phyloP scores from a whole-genome alignment of 1,140 invertebrate genomes.

The Pseudomyrmex gracilis region DNA sequence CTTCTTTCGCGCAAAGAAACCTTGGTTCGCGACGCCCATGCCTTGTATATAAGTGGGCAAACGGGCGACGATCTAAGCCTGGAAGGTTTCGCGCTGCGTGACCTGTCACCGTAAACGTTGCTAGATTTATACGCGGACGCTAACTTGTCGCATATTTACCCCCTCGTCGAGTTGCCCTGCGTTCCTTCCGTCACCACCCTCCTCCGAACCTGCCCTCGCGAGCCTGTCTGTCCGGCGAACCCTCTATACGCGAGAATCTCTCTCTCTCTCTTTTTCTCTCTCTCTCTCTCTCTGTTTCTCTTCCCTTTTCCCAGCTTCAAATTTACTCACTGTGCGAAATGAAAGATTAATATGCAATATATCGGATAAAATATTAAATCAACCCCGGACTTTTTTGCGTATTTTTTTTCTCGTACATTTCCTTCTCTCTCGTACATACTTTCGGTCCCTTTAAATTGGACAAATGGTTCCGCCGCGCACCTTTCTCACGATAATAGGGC shows the following conservation, averaged over 20 bases:
- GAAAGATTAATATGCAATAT: not conserved
- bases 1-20: constrained; percentile 13
- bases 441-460: not conserved
- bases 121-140: constrained; percentile 85
- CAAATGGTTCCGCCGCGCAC: constrained; percentile 24
- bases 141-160: constrained; percentile 85
- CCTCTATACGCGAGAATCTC: not conserved
- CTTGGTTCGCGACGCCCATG: constrained; percentile 37
- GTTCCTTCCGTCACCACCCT: constrained; percentile 55
- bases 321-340: constrained; percentile 1
- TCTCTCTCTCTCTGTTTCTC: not conserved
- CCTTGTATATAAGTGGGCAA: constrained; percentile 67
- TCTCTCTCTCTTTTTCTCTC: no score
- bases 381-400: not conserved
- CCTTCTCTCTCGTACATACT: not conserved
- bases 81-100: constrained; percentile 80
- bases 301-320: not conserved
- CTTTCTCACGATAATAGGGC: constrained; percentile 69
- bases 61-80: constrained; percentile 74
- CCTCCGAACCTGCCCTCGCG: constrained; percentile 53
- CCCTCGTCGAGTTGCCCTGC: constrained; percentile 53
- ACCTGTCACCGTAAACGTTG: constrained; percentile 84
- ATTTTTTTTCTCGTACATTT: not conserved
- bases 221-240: constrained; percentile 32
- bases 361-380: not conserved